Base-by-base conservation (phyloP, 2,797 vertebrate genomes). In the Sylvia borin region DNA sequence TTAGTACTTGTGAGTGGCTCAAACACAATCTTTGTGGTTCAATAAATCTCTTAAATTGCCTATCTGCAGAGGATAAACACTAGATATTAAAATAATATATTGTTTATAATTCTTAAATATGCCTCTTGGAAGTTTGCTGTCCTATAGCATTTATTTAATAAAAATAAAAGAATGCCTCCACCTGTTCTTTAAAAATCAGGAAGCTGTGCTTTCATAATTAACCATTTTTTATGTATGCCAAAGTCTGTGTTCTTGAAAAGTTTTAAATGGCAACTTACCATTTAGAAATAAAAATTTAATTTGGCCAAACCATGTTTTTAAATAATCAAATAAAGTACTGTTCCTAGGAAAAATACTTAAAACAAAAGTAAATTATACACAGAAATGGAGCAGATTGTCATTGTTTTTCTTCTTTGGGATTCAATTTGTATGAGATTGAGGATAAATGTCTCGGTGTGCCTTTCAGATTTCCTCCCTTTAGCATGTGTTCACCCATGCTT, bases 21-120 rank as follows among this genome's bases (percentile, higher is more conserved):
- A 90, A 68, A 18, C 8, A 16, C 24, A 65, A 34, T 92, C 4
- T 85, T 76, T 50, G 68, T 76, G 27, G 47, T 72, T 81, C 66
- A 19, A 57, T 81, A 53, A 24, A 84, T 64, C 14, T 36, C 21
- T 76, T 93, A 92, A 93, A 85, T 90, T 87, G n/a, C 13, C 24
- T 88, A 47, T 95, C 95, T 96, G 61, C 40, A 88, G 54, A 53
- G 48, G 42, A 95, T 84, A 91, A 88, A 82, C 29, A 40, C 3
- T 83, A 58, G 61, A 85, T 93, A 94, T 68, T 81, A 61, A 91
- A 89, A 87, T 20, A 73, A 19, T 92, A 48, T 34, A 71, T 62
- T 57, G 16, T 17, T 92, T 90, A 11, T 27, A 31, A 74, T 17
- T 71, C 34, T 51, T 55, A 76, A 17, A n/a, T 82, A 29, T 29